These are phyloP conservation scores for Kobus ellipsiprymnus DNA, from an alignment of 2,113 vertebrate genomes.

Conservation along the genomic window DNA sequence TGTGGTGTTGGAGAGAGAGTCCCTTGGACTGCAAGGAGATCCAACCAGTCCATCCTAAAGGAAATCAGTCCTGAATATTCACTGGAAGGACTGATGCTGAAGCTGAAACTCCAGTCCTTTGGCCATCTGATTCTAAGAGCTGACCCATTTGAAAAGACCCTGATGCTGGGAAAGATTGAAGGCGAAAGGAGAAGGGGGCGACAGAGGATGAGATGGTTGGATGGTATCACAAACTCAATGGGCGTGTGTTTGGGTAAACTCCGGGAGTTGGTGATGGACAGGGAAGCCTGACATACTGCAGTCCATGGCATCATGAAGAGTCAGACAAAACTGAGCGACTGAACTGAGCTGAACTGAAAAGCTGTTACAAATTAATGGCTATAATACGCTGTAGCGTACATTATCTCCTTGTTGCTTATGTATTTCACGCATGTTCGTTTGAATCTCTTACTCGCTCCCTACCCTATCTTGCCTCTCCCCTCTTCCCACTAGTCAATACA, in stretches of 20 bases:
- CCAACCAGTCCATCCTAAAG: background rate
- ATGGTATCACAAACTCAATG: background rate
- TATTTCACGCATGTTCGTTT: background rate
- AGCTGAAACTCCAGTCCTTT: background rate
- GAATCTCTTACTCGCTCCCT: background rate
- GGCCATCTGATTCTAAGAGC: accelerated
- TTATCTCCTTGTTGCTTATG: background rate
- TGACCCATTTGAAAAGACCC: background rate
- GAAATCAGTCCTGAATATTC: background rate
- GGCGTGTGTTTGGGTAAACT: background rate
- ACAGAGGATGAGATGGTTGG: background rate
- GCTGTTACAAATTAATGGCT: background rate
- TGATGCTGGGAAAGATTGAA: background rate
- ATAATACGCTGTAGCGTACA: accelerated
- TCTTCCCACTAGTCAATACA: background rate
- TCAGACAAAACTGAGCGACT: accelerated
- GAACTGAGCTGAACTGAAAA: background rate
- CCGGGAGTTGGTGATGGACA: background rate
- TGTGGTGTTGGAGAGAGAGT: background rate
- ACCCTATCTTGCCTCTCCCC: background rate
- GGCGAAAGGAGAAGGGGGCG: accelerated
- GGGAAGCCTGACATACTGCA: accelerated
- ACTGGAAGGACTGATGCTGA: background rate
- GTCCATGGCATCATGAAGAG: background rate
- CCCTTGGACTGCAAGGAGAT: background rate